These are phyloP conservation scores for Arctocebus calabarensis DNA, from an alignment of 2,797 vertebrate species.

Conservation along the genomic window DNA sequence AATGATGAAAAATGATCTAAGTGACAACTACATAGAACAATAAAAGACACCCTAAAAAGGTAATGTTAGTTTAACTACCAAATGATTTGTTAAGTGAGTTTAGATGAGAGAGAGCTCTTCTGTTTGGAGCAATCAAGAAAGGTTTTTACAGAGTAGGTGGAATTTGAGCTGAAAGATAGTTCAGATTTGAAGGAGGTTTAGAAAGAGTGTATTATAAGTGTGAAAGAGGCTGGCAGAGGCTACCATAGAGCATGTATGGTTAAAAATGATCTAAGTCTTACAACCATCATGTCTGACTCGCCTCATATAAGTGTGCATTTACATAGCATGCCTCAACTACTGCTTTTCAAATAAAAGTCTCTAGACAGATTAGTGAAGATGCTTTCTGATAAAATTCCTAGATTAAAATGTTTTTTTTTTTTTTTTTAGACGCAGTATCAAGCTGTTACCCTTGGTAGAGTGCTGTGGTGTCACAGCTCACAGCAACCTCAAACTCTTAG, in stretches of 20 bases:
- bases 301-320: background rate
- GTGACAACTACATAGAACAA: slow-evolving; percentile 49
- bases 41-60: slow-evolving; percentile 61
- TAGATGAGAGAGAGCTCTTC: background rate
- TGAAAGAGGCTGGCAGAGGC: background rate
- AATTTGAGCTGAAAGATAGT: slow-evolving; percentile 38
- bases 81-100: background rate
- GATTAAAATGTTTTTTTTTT: slow-evolving; percentile 28
- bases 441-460: no score
- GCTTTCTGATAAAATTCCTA: slow-evolving; percentile 13
- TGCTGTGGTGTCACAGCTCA: no score
- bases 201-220: background rate
- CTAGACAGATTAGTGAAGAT: slow-evolving; percentile 26
- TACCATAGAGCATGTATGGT: background rate
- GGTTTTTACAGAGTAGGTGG: slow-evolving; percentile 24
- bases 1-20: slow-evolving; percentile 53
- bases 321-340: background rate
- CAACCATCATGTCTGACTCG: background rate
- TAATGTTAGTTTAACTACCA: slow-evolving; percentile 45
- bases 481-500: no score
- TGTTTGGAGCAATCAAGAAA: slow-evolving; percentile 45
- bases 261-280: background rate
- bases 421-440: no score
- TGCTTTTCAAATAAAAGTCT: background rate
- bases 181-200: slow-evolving; percentile 6